Percentiles rank a stretch among this genome's conserved stretches.
Evolutionary conservation across 2,888 invertebrate species (phyloP).

Genomic region (Polydrusus cervinus): DNA sequence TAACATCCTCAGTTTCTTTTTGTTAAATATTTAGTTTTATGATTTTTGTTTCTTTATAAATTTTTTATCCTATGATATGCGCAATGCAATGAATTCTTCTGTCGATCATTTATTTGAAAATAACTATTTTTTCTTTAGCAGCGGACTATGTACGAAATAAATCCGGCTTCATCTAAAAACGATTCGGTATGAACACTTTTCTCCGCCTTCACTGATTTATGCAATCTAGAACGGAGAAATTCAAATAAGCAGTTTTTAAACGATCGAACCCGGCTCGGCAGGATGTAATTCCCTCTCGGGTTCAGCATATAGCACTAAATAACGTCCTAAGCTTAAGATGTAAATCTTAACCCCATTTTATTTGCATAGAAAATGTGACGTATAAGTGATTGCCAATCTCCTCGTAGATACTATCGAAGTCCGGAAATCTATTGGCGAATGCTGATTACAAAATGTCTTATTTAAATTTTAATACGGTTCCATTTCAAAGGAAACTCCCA

Average conservation of each 20-base stretch:
- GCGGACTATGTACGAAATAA: not conserved
- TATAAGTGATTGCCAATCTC: slow-evolving; percentile 70
- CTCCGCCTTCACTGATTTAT: slow-evolving; percentile 39
- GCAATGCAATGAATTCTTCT: too few species aligned
- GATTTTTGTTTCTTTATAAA: too few species aligned
- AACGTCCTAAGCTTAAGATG: slow-evolving; percentile 60
- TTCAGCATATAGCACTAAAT: slow-evolving; percentile 52
- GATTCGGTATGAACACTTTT: slow-evolving; percentile 20
- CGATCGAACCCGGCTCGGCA: slow-evolving; percentile 41
- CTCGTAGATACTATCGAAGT: slow-evolving; percentile 66
- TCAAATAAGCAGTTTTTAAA: slow-evolving; percentile 64
- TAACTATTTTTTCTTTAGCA: too few species aligned
- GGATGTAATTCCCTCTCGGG: slow-evolving; percentile 55
- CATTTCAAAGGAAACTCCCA: slow-evolving; percentile 62
- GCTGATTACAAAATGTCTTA: slow-evolving; percentile 71
- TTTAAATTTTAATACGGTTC: slow-evolving; percentile 71
- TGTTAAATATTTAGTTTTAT: too few species aligned
- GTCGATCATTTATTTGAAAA: too few species aligned
- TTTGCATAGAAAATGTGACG: slow-evolving; percentile 72
- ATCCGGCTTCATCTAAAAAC: slow-evolving; percentile 16
- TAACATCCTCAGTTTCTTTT: too few species aligned
- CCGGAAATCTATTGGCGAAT: slow-evolving; percentile 71
- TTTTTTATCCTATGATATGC: too few species aligned
- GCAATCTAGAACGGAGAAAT: slow-evolving; percentile 41
- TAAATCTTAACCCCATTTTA: slow-evolving; percentile 69